phyloP scores from a whole-genome alignment of 2,113 vertebrate species.

The Indicator indicator region DNA sequence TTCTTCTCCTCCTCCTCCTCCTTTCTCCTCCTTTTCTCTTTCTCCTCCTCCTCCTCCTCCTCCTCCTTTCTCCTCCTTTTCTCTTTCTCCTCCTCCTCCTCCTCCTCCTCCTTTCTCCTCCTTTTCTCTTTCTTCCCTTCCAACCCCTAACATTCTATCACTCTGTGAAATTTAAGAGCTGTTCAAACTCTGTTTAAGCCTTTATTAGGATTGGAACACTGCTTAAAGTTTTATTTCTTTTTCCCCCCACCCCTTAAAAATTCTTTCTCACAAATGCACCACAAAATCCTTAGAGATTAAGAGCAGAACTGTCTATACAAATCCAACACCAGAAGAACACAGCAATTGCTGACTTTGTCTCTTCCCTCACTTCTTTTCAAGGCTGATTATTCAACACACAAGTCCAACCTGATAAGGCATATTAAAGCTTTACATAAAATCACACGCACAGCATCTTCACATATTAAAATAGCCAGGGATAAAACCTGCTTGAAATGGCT shows the following conservation, averaged over 20 bases:
- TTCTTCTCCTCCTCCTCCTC: too few species aligned
- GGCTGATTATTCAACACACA: background rate
- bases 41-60: too few species aligned
- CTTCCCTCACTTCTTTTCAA: background rate
- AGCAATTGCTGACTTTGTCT: background rate
- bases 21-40: too few species aligned
- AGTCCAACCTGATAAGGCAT: background rate
- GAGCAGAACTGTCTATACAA: background rate
- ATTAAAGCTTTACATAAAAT: slow-evolving; percentile 6
- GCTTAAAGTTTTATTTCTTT: background rate
- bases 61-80: too few species aligned
- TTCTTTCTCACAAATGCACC: background rate
- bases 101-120: too few species aligned
- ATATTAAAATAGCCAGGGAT: background rate
- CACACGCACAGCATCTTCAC: background rate
- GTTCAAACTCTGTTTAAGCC: background rate
- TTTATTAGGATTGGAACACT: background rate
- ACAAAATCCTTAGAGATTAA: background rate
- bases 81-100: too few species aligned
- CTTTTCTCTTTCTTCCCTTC: too few species aligned
- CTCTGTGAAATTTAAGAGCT: background rate
- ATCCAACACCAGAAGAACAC: background rate
- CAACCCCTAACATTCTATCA: too few species aligned
- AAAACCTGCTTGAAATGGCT: background rate
- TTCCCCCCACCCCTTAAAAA: background rate